These are phyloP conservation scores for Oreotrochilus melanogaster DNA, from an alignment of 2,113 vertebrate genomes.

Conservation along the genomic window DNA sequence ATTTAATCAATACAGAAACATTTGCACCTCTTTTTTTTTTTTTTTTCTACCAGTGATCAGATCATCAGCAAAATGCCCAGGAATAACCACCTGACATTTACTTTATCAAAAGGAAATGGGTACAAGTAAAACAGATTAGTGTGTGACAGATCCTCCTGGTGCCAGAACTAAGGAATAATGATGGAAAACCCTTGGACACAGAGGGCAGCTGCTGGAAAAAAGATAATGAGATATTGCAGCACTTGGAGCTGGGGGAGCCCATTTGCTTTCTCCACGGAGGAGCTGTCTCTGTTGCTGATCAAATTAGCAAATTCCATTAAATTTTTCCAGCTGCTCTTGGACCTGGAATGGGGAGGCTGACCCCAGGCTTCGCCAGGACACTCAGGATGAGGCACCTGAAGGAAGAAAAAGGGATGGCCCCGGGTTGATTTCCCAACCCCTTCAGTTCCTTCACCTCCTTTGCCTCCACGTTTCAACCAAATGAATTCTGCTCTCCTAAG, in stretches of 20 bases:
- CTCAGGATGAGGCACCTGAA: neutral
- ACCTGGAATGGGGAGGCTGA: neutral
- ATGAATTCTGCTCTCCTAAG: no score
- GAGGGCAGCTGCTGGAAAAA: neutral
- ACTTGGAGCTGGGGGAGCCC: neutral
- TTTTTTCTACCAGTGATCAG: neutral
- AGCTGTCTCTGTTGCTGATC: neutral
- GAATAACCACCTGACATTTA: neutral
- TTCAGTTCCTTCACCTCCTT: neutral
- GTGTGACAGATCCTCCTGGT: neutral
- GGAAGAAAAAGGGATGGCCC: neutral
- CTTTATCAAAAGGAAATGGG: neutral
- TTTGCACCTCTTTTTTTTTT: neutral
- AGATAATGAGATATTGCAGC: neutral
- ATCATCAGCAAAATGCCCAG: neutral
- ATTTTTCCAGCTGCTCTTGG: neutral
- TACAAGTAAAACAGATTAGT: neutral
- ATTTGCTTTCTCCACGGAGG: neutral
- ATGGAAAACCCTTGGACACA: neutral
- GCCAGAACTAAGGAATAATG: neutral
- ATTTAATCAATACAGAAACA: slow-evolving; percentile 6
- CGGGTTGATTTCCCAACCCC: neutral
- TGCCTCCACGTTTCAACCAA: neutral
- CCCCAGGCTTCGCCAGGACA: neutral
- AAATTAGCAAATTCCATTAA: neutral